phyloP scores from a whole-genome alignment of 2,113 vertebrate genomes.

The Galeopterus variegatus region DNA sequence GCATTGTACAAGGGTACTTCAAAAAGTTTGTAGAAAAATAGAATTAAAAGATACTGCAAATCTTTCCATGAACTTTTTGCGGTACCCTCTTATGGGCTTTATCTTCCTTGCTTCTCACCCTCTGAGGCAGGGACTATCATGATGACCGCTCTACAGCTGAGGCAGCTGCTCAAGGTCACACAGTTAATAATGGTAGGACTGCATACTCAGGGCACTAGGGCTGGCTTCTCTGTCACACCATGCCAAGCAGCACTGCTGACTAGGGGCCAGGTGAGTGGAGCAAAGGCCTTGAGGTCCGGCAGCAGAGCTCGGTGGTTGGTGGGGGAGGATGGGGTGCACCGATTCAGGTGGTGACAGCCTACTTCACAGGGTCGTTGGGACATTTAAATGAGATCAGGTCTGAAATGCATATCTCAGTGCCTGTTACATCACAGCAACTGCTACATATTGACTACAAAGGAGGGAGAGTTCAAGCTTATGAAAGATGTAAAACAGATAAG shows the following conservation, averaged over 20 bases:
- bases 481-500: background rate
- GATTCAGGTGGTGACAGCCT: background rate
- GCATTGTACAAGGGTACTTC: background rate
- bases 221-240: background rate
- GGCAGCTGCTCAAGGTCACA: background rate
- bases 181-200: background rate
- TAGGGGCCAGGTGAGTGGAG: background rate
- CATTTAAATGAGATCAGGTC: background rate
- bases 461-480: background rate
- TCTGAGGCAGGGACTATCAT: background rate
- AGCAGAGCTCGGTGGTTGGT: background rate
- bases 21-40: too few species aligned
- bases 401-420: background rate
- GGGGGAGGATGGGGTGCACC: rapidly evolving
- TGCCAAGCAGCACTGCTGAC: background rate
- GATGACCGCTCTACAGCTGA: background rate
- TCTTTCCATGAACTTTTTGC: too few species aligned
- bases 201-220: background rate
- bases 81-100: too few species aligned
- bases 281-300: background rate
- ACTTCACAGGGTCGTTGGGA: background rate
- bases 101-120: background rate
- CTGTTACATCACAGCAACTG: background rate
- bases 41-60: too few species aligned
- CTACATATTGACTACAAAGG: background rate